Evolutionary conservation across 2,113 vertebrate species (phyloP), one percentile per base, ranked within the genome.

Genomic region (Corvus hawaiiensis): DNA sequence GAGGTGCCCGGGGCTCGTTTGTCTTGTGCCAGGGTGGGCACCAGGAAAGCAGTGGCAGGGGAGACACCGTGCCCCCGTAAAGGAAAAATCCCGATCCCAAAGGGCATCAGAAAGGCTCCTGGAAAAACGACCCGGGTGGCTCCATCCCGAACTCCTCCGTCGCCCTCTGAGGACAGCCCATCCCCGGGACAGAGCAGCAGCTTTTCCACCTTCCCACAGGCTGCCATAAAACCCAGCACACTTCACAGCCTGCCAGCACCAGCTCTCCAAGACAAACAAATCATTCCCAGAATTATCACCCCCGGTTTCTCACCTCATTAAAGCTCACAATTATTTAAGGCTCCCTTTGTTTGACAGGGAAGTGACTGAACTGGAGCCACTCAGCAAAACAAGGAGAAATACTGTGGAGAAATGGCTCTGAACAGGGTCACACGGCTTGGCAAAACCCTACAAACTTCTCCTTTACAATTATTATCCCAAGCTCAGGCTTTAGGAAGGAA

Each of bases 31-130:
- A 16, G 35, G 5, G 5, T 6, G 22, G 69, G 74, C 26, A 6
- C 7, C 20, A 43, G 27, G 7, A 58, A 9, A 56, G 46, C 54
- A 16, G 4, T 0, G n/a, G 41, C 66, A 46, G 27, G 43, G 49
- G 30, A 55, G 30, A 28, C 43, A 23, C 20, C 0, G 0, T 7
- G 3, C 5, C 4, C 9, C 16, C 77, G 8, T 3, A 21, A n/a
- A 66, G 48, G 44, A 26, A 32, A 49, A 22, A 3, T 21, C 41
- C 43, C 3, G 12, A 30, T 37, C n/a, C 71, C 56, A 23, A 13
- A 9, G 1, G 0, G 19, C 22, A 48, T 4, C 19, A 18, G 32
- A 73, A 62, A 76, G 16, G 35, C 54, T 71, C 80, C 39, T 23
- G 59, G 68, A 55, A 81, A 61, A 69, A 27, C 3, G 5, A 61